Base-by-base conservation (phyloP, 2,888 invertebrate genomes). In the Boloria euphrosyne region DNA sequence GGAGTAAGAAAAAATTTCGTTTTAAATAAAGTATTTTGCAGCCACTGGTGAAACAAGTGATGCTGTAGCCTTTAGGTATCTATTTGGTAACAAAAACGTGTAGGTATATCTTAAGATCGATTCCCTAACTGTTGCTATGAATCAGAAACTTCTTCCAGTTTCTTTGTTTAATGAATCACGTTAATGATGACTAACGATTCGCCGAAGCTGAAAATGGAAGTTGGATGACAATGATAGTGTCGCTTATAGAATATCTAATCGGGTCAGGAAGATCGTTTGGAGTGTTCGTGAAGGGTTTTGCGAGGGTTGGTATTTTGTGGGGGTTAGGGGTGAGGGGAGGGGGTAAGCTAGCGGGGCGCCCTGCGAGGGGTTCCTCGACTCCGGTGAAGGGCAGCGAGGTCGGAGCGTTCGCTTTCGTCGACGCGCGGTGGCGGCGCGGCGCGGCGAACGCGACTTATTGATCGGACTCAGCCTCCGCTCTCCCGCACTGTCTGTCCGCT, bases 351-450 rank as follows among this genome's bases (percentile, higher is more conserved):
- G 75, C 76, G 77, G 78, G 78, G 77, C 59, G 59, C 59, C 47
- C 49, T 77, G 75, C 77, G 18, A 70, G 80, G 82, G 84, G 90
- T 90, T 90, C 90, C 88, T 84, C 86, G 90, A 90, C 90, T 85
- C 78, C 81, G 82, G 85, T 88, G 91, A 90, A 90, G 90, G 90
- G 88, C 90, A 90, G 87, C 83, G 86, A 84, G 89, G 87, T 87
- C 86, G 86, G 80, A 80, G 85, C 89, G 88, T 88, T 88, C 89
- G 87, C 88, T 90, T 90, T 89, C 89, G 84, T 79, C 86, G 85
- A 82, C 82, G 81, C 73, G 78, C 76, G 77, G 72, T 74, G 75
- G 74, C 76, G 79, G 72, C 75, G 78, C 76, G 79, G 72, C 75
- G 78, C 76, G 76, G 73, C 75, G 76, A 75, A 75, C 74, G 79